Conservation (phyloP, 2,113 vertebrate species). For the cattle (Bos taurus) region DNA sequence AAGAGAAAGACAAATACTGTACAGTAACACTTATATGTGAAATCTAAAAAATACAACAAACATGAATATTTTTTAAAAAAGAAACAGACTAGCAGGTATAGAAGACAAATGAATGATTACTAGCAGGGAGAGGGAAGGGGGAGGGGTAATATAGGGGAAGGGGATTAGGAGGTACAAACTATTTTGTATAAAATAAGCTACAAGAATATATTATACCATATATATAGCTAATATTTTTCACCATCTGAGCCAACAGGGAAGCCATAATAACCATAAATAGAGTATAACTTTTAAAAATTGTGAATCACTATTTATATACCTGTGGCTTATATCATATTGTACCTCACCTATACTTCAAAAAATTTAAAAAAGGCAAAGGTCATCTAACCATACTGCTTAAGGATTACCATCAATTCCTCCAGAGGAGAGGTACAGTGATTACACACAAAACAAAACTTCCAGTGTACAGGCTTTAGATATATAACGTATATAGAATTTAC, state of each 20-base stretch:
- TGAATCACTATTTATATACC: background rate
- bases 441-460: background rate
- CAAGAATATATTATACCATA: background rate
- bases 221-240: background rate
- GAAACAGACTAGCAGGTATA: background rate
- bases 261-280: background rate
- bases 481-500: background rate
- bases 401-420: background rate
- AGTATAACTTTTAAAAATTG: background rate
- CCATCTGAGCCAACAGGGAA: background rate
- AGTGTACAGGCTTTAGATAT: background rate
- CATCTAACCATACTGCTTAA: background rate
- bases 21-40: background rate
- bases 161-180: background rate
- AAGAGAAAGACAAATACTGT: background rate
- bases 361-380: background rate
- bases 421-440: background rate
- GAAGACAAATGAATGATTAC: background rate
- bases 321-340: background rate
- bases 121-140: too few species aligned
- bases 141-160: background rate
- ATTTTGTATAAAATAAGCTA: background rate
- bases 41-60: background rate
- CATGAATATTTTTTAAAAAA: background rate
- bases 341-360: background rate